Conservation (phyloP, 2,888 invertebrate genomes). For the Eristalis arbustorum region DNA sequence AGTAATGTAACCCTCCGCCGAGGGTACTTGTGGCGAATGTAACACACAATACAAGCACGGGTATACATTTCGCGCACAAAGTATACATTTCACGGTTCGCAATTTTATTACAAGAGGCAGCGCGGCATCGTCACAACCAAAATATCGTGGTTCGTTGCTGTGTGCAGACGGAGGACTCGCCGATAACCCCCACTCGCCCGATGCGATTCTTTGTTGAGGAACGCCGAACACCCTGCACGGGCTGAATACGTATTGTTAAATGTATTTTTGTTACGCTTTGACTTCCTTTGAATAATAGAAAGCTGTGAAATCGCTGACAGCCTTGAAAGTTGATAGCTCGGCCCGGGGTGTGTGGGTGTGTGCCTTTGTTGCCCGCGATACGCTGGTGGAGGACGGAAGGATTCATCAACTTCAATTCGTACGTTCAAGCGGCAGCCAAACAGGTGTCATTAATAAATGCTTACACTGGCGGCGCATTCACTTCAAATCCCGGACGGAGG, state of each 20-base stretch:
- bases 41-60: conserved; percentile 22
- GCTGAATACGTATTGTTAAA: conserved; percentile 15
- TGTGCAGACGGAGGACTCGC: neutral
- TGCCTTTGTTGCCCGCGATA: neutral
- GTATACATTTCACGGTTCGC: conserved; percentile 51
- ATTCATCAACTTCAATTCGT: neutral
- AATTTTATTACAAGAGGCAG: conserved; percentile 39
- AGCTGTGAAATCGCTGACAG: conserved; percentile 39
- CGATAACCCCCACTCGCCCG: neutral
- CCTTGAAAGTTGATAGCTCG: conserved; percentile 3
- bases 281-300: conserved; percentile 39
- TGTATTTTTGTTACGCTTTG: conserved; percentile 32
- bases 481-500: neutral
- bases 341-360: too few species aligned
- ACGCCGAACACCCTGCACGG: neutral
- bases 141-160: conserved; percentile 12
- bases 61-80: conserved; percentile 28
- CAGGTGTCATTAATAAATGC: conserved; percentile 35
- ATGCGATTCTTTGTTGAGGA: neutral
- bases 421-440: neutral
- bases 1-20: conserved; percentile 34
- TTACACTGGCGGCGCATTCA: conserved; percentile 2
- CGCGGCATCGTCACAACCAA: conserved; percentile 9
- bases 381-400: neutral
- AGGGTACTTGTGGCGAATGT: conserved; percentile 29